Base-by-base conservation (phyloP, 2,888 invertebrate genomes). In the Pristionchus japonicus region DNA sequence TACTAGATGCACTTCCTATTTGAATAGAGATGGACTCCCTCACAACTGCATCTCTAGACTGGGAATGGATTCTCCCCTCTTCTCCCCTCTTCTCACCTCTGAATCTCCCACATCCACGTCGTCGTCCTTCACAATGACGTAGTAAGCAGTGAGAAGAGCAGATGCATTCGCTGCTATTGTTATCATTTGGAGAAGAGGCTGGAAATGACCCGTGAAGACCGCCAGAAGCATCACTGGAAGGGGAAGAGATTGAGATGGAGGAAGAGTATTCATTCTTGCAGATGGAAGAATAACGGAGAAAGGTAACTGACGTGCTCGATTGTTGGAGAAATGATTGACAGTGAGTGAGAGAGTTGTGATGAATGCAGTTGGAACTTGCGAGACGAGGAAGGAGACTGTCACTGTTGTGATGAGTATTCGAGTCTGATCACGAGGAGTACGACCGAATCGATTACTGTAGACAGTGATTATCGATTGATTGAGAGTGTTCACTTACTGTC, bases 81-180 rank as follows among this genome's bases (percentile, higher is more conserved):
- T n/a, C n/a, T n/a, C 31, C 64, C 1, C 7, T 31, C 13, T 31
- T 11, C 9, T 43, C 17, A 86, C 87, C 77, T 87, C 87, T 15
- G 92, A 93, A 84, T 93, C 93, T 74, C 93, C 93, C 11, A 93
- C 93, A 74, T 93, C 93, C 88, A 92, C 91, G 61, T 93, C 93
- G 88, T 93, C 94, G 80, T 94, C 94, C 89, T 94, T 94, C 15
- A 94, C 94, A 83, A 94, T 94, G 37, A 94, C 94, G 89, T 94
- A 94, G 87, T 94, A 94, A 9, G 94, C 94, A 77, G 94, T 94
- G 43, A 94, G 89, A 31, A 94, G 90, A 15, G 93, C 93, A 15
- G 93, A 93, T 57, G 92, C 93, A 88, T 94, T 94, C n/a, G 94
- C 94, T 70, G 93, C 91, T 84, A 94, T 94, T 31, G 93, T 92